Conservation (phyloP, 2,113 vertebrate genomes). For the Notiomystis cincta region DNA sequence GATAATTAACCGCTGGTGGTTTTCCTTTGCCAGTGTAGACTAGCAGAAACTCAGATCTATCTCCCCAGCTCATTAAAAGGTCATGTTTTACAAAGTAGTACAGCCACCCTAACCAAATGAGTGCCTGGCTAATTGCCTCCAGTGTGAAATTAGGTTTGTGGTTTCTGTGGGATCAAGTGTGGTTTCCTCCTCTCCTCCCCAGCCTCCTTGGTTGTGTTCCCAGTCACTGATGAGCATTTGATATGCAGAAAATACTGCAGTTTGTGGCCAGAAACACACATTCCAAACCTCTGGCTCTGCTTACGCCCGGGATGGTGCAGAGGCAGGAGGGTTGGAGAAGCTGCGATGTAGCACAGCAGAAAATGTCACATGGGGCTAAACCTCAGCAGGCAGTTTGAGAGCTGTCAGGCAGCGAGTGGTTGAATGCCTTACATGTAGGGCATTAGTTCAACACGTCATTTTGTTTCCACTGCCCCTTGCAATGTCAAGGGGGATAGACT, state of each 20-base stretch:
- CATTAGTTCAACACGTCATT: not conserved
- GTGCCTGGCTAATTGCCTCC: not conserved
- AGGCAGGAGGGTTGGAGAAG: not conserved
- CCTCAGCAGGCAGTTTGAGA: not conserved
- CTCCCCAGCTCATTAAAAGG: not conserved
- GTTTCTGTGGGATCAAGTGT: not conserved
- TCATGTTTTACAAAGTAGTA: not conserved
- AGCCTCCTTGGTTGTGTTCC: not conserved
- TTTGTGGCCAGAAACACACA: accelerated
- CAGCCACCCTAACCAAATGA: not conserved
- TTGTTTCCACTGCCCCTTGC: not conserved
- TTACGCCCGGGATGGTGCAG: accelerated
- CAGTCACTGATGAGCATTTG: not conserved
- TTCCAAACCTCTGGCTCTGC: not conserved
- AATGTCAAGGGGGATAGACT: not conserved
- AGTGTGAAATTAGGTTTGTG: not conserved
- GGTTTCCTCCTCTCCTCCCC: not conserved
- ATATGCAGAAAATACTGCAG: not conserved
- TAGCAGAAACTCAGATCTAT: not conserved
- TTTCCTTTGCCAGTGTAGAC: not conserved
- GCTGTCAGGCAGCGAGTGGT: not conserved
- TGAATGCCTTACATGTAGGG: not conserved
- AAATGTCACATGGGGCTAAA: not conserved
- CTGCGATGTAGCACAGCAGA: not conserved
- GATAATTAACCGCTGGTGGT: not conserved